Conservation (phyloP, 2,113 vertebrate species). For the Pollimyrus isidori region DNA sequence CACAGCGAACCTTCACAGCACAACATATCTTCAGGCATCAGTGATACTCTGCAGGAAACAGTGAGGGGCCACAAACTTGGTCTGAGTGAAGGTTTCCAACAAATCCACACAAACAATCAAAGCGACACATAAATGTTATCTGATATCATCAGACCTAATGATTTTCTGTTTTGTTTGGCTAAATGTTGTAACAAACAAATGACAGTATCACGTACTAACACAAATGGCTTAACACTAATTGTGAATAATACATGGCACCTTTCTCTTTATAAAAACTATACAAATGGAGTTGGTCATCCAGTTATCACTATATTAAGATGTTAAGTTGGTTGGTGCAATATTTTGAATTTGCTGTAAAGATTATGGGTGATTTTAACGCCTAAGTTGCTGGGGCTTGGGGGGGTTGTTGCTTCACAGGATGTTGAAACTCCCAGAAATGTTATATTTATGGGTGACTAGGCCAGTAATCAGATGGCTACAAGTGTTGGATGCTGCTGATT, state of each 20-base stretch:
- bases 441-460: not conserved
- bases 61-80: slow-evolving; percentile 24
- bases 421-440: not conserved
- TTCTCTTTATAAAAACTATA: not conserved
- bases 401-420: not conserved
- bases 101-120: not conserved
- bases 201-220: not conserved
- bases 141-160: not conserved
- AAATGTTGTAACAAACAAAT: not conserved
- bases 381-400: not conserved
- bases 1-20: slow-evolving; percentile 15
- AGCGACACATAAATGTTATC: not conserved
- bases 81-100: not conserved
- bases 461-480: not conserved
- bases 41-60: slow-evolving; percentile 23
- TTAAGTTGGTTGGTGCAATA: not conserved
- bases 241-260: not conserved
- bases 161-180: not conserved
- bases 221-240: not conserved
- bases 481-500: not conserved
- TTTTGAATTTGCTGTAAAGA: not conserved
- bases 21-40: slow-evolving; percentile 25
- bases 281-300: not conserved
- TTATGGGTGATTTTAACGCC: not conserved
- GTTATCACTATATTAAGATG: not conserved